Conservation (phyloP, 2,888 invertebrate species). For the Philonicus albiceps region DNA sequence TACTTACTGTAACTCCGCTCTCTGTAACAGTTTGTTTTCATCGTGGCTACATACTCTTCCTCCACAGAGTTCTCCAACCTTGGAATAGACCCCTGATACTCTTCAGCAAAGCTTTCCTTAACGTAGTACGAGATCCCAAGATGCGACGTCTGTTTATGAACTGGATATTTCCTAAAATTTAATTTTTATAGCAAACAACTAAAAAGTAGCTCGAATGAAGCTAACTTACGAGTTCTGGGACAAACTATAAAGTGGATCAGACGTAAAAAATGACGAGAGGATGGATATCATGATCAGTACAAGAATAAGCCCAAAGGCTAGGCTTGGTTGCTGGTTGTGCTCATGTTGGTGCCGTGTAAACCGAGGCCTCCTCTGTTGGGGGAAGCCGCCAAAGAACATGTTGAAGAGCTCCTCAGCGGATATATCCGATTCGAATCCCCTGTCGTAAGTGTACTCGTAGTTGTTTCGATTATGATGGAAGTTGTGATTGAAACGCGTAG, state of each 20-base stretch:
- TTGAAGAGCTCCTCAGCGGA: constrained; percentile 97
- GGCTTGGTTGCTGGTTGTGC: constrained; percentile 57
- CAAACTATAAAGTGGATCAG: constrained; percentile 92
- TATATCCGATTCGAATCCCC: constrained; percentile 91
- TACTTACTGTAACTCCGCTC: constrained; percentile 81
- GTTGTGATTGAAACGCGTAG: constrained; percentile 26
- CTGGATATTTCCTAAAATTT: constrained; percentile 67
- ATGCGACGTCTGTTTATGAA: constrained; percentile 75
- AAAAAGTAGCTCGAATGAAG: background rate
- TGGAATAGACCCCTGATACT: constrained; percentile 87
- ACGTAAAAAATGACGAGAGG: constrained; percentile 93
- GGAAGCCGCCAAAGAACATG: constrained; percentile 94
- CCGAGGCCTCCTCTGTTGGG: constrained; percentile 57
- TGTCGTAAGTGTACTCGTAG: constrained; percentile 70
- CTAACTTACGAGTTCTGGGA: constrained; percentile 72
- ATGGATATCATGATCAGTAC: constrained; percentile 91
- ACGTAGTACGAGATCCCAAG: constrained; percentile 92
- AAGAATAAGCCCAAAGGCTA: constrained; percentile 70
- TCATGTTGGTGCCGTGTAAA: constrained; percentile 53
- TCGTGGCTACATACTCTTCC: constrained; percentile 86
- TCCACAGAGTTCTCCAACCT: constrained; percentile 92
- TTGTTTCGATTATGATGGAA: constrained; percentile 22
- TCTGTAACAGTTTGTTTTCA: constrained; percentile 89
- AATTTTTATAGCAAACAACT: background rate
- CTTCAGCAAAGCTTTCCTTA: constrained; percentile 82